Conservation (phyloP, 1,140 invertebrate species). For the Probaryconus sp. region DNA sequence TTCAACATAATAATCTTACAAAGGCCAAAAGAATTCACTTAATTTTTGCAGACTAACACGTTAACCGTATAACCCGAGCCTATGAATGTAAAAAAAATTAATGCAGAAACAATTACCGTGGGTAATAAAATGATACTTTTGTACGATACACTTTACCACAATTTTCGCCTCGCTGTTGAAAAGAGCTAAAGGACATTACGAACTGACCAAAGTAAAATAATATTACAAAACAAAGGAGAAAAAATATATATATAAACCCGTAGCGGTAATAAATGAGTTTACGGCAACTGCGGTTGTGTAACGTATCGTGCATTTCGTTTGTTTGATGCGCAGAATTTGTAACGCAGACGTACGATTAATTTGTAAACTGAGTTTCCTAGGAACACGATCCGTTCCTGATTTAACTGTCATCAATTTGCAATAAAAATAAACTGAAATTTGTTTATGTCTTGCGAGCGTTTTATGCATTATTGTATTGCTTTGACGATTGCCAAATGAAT, state of each 20-base stretch:
- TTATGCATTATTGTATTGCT: no score
- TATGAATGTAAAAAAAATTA: no score
- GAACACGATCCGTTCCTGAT: constrained; percentile 22
- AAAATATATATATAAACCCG: constrained; percentile 40
- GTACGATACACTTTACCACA: no score
- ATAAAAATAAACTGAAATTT: constrained; percentile 20
- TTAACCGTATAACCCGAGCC: no score
- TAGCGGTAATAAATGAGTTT: constrained; percentile 57
- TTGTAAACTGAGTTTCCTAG: constrained; percentile 34
- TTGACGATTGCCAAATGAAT: no score
- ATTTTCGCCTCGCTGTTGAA: constrained; percentile 1
- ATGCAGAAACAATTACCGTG: no score
- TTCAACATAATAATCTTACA: no score
- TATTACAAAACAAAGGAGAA: not conserved
- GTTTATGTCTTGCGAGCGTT: no score
- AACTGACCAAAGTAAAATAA: constrained; percentile 3
- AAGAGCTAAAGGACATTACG: not conserved
- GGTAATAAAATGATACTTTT: no score
- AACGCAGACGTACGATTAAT: constrained; percentile 44
- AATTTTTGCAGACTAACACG: no score
- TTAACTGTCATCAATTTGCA: constrained; percentile 22
- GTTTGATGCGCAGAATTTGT: constrained; percentile 53
- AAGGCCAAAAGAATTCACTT: no score
- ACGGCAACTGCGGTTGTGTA: constrained; percentile 32
- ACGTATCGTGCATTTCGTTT: constrained; percentile 41